Conservation (phyloP, 2,888 invertebrate genomes). For the Dolichomitus sp. region DNA sequence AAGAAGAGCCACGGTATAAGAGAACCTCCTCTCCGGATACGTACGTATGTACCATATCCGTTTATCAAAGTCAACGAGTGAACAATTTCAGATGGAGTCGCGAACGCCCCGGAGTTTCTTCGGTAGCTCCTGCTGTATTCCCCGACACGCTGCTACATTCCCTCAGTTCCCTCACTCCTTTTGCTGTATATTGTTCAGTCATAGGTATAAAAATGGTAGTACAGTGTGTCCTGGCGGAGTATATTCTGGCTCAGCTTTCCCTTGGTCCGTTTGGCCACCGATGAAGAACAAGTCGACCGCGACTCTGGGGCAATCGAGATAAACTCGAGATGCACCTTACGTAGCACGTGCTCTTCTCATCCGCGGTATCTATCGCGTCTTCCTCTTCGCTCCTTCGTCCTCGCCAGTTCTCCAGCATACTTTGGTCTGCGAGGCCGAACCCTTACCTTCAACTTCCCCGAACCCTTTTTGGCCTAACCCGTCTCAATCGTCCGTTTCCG, state of each 20-base stretch:
- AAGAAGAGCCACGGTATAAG: slow-evolving; percentile 20
- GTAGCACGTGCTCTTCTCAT: slow-evolving; percentile 53
- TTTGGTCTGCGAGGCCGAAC: background rate
- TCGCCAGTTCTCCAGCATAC: background rate
- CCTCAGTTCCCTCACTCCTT: background rate
- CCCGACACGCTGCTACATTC: background rate
- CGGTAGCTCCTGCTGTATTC: background rate
- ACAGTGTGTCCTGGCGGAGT: background rate
- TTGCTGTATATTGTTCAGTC: slow-evolving; percentile 10
- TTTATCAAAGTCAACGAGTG: slow-evolving; percentile 75
- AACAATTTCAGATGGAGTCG: slow-evolving; percentile 75
- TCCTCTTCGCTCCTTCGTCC: background rate
- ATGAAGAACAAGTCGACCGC: slow-evolving; percentile 32
- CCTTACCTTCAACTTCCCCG: background rate
- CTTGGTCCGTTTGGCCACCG: slow-evolving; percentile 7
- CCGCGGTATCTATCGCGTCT: slow-evolving; percentile 38
- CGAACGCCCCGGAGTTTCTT: slow-evolving; percentile 61
- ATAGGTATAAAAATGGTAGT: slow-evolving; percentile 17
- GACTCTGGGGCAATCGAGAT: slow-evolving; percentile 39
- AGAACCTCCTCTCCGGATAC: slow-evolving; percentile 12
- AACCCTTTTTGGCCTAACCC: slow-evolving; percentile 31
- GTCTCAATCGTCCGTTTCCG: slow-evolving; percentile 51
- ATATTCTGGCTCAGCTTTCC: slow-evolving; percentile 4
- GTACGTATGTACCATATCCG: slow-evolving; percentile 57
- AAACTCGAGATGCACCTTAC: slow-evolving; percentile 58